A percentile compares a stretch with the other conserved stretches of the same genome.
phyloP scores from a whole-genome alignment of 2,888 invertebrate genomes.

The Syritta pipiens region DNA sequence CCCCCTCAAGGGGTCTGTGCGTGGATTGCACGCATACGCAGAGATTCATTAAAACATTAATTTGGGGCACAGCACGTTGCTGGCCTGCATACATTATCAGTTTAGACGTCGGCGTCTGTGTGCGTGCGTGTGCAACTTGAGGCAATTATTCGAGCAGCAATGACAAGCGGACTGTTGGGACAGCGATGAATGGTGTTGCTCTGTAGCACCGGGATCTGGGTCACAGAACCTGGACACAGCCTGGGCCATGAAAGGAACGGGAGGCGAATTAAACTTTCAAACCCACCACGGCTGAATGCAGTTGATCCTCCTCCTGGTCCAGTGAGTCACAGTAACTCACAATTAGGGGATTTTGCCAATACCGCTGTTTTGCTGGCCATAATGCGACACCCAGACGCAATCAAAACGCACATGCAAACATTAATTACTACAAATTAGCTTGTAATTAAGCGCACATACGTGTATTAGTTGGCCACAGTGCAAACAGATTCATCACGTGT shows the following conservation, averaged over 20 bases:
- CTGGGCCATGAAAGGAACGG: neutral
- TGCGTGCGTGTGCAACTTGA: neutral
- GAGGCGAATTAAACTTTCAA: conserved; percentile 38
- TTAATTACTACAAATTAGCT: conserved; percentile 66
- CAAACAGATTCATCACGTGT: too few species aligned
- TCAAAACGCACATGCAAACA: conserved; percentile 45
- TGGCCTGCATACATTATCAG: conserved; percentile 15
- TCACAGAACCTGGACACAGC: conserved; percentile 10
- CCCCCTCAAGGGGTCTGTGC: conserved; percentile 6
- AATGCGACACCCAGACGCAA: conserved; percentile 32
- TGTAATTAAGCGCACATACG: conserved; percentile 40
- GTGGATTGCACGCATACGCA: conserved; percentile 20
- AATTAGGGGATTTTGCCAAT: conserved; percentile 34
- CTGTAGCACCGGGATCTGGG: conserved; percentile 11
- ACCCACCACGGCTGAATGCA: conserved; percentile 7
- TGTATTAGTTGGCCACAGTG: conserved; percentile 40
- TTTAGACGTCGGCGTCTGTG: neutral
- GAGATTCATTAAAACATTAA: conserved; percentile 56
- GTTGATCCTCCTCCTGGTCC: too few species aligned
- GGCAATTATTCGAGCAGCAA: conserved; percentile 16
- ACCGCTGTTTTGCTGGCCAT: conserved; percentile 29
- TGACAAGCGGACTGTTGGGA: conserved; percentile 9
- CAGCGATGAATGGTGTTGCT: conserved; percentile 22
- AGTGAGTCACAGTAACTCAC: conserved; percentile 25
- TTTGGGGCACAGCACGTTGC: conserved; percentile 39